Conservation (phyloP, 2,113 vertebrate genomes). For the Ceratotherium simum region DNA sequence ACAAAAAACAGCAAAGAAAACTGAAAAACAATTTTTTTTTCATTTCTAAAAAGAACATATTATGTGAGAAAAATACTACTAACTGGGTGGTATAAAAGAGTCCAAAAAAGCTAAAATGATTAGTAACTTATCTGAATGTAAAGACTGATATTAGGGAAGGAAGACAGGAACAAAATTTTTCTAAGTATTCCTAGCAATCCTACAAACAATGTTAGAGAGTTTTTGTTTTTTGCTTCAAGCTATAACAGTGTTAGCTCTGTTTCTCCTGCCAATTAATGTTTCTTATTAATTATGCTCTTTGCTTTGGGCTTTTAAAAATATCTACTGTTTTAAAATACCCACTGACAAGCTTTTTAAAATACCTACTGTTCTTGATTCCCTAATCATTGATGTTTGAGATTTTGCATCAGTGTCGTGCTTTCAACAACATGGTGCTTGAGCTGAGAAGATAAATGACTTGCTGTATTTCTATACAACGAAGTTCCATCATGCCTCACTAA, state of each 20-base stretch:
- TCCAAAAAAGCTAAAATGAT: background rate
- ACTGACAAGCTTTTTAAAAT: background rate
- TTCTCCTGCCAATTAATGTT: background rate
- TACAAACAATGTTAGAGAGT: background rate
- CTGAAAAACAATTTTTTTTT: background rate
- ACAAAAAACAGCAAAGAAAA: conserved; percentile 1
- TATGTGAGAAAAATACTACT: background rate
- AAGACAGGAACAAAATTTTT: background rate
- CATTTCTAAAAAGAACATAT: background rate
- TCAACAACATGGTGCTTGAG: background rate
- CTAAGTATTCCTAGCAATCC: background rate
- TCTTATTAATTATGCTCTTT: conserved; percentile 8
- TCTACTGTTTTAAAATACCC: background rate
- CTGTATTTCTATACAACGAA: background rate
- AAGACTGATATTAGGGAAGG: background rate
- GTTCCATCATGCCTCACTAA: background rate
- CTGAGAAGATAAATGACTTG: conserved; percentile 15
- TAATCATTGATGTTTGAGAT: background rate
- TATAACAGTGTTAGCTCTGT: background rate
- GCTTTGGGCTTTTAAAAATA: background rate
- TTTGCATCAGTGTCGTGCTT: background rate
- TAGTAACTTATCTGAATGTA: background rate
- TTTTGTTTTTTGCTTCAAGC: background rate
- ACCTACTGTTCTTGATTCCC: background rate
- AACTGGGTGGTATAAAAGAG: background rate